These are phyloP conservation scores for Cyaniris semiargus DNA, from an alignment of 2,888 invertebrate genomes.

Conservation along the genomic window DNA sequence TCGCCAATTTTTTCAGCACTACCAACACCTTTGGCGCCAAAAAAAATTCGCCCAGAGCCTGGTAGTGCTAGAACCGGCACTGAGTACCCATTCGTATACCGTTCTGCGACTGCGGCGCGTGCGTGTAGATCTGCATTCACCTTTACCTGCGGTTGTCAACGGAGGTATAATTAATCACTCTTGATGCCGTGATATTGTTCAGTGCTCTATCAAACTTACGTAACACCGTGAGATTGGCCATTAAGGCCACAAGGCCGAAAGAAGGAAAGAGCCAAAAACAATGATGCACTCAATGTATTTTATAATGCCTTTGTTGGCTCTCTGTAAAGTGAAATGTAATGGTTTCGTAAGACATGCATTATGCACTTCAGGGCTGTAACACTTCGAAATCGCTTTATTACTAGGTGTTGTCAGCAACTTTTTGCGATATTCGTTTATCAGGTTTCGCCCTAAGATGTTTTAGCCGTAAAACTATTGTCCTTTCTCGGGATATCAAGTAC, in stretches of 20 bases:
- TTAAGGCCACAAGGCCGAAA: constrained; percentile 1
- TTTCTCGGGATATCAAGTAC: too few relatives aligned
- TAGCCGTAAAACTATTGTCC: too few relatives aligned
- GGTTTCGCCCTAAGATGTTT: too few relatives aligned
- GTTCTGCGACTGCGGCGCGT: not conserved
- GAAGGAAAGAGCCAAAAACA: constrained; percentile 42
- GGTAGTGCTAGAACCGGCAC: too few relatives aligned
- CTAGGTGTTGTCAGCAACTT: not conserved
- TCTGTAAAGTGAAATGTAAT: not conserved
- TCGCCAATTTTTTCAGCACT: too few relatives aligned
- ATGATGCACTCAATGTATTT: constrained; percentile 38
- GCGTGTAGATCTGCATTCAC: not conserved
- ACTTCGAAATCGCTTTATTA: not conserved
- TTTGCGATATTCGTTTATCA: too few relatives aligned
- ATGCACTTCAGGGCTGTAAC: not conserved
- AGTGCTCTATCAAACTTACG: not conserved
- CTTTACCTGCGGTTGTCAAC: not conserved
- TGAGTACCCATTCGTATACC: too few relatives aligned
- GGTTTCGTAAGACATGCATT: constrained; percentile 3
- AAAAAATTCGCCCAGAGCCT: too few relatives aligned
- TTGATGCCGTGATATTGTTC: not conserved
- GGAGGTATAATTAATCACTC: not conserved
- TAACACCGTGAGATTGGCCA: constrained; percentile 8
- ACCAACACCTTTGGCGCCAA: too few relatives aligned
- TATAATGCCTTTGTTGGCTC: not conserved